These are phyloP conservation scores for Anagyrus pseudococci DNA, from an alignment of 2,888 invertebrate genomes.

Conservation along the genomic window DNA sequence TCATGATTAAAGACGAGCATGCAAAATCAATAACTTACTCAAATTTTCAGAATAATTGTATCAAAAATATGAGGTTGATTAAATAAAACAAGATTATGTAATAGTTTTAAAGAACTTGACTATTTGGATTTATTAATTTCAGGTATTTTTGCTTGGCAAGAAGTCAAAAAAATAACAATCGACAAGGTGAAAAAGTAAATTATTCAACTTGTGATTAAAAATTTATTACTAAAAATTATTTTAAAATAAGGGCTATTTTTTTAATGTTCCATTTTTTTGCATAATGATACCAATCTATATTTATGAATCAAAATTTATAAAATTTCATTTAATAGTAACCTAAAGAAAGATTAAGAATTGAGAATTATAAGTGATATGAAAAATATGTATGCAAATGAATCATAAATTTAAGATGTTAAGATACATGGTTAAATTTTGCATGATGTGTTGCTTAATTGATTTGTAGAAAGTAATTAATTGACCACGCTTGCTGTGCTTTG, in stretches of 20 bases:
- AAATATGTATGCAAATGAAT: conserved; percentile 9
- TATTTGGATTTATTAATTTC: conserved; percentile 46
- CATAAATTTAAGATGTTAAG: conserved; percentile 8
- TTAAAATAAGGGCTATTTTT: conserved; percentile 9
- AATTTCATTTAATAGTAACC: neutral
- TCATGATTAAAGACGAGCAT: conserved; percentile 7
- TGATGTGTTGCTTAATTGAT: neutral
- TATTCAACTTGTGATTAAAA: conserved; percentile 32
- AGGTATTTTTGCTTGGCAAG: conserved; percentile 52
- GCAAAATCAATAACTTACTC: neutral
- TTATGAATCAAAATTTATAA: conserved; percentile 9
- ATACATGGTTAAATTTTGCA: conserved; percentile 17
- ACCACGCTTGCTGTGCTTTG: conserved; percentile 3
- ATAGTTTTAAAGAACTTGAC: conserved; percentile 35
- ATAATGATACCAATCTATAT: conserved; percentile 6
- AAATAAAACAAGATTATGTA: conserved; percentile 10
- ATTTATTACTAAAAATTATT: conserved; percentile 23
- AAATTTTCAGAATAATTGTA: neutral
- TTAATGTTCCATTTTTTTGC: conserved; percentile 15
- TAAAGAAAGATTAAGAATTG: neutral
- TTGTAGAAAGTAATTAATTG: neutral
- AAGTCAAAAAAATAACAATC: conserved; percentile 46
- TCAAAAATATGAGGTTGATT: conserved; percentile 9
- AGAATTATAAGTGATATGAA: neutral
- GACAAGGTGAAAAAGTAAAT: conserved; percentile 48